Base-by-base conservation (phyloP, 2,888 invertebrate genomes). In the Ametastegia equiseti region DNA sequence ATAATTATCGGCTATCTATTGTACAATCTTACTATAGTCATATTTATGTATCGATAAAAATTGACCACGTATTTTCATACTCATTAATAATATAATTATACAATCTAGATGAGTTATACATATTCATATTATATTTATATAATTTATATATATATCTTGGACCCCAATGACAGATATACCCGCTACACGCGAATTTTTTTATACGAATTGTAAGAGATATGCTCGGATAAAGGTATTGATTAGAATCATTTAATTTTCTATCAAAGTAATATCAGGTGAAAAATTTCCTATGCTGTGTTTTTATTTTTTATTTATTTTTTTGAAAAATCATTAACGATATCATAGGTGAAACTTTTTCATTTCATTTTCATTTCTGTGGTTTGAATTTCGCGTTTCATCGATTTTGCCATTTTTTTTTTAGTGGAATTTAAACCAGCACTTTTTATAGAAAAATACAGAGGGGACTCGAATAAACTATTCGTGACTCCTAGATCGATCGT, bases 1-100 rank as follows among this genome's bases (percentile, higher is more conserved):
- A 27, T 30, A 30, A 63, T 63, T 9, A 45, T 71, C 36, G 19
- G 15, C 33, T 30, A 71, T 71, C 23, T 54, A 13, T 36, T 19
- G 13, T 50, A 75, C 23, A 30, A 67, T 50, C 7, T 75, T 42
- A 27, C 33, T 33, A 54, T 54, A 50, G 4, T n/a, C 27, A 39
- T 57, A 57, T 60, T 15, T 23, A 39, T 77, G n/a, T 42, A 69
- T 60, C 27, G 42, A 60, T 77, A 77, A 77, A 42, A 77, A 77
- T 77, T 77, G 77, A 77, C 77, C 77, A 77, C 30, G 60, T 77
- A 77, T 60, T 60, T 77, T 77, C 42, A 19, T 75, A 33, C 7
- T 67, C 36, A 33, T 63, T 63, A 63, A 39, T 4, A 63, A 57
- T 23, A 36, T 19, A 19, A 42, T 19, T 36, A 77, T 30, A 36